Conservation (phyloP, 2,888 invertebrate species). For the Aporophyla lueneburgensis region DNA sequence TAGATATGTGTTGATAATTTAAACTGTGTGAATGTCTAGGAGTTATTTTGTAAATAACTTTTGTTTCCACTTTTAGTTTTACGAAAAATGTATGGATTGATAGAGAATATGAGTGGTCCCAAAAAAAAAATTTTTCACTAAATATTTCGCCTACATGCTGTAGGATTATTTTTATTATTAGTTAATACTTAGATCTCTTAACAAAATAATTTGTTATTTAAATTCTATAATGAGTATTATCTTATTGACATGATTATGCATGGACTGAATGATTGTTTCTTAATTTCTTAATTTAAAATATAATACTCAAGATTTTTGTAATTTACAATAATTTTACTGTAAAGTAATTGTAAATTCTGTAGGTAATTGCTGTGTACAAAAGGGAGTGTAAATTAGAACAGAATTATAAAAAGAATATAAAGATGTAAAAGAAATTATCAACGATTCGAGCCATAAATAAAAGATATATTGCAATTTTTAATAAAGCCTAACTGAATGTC, state of each 20-base stretch:
- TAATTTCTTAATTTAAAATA: conserved; percentile 56
- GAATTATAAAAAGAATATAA: conserved; percentile 62
- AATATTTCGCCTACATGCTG: conserved; percentile 17
- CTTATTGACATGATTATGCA: conserved; percentile 43
- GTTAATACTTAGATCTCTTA: conserved; percentile 59
- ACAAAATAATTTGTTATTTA: conserved; percentile 55
- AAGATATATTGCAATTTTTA: conserved; percentile 75
- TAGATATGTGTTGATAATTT: conserved; percentile 62
- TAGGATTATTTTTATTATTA: conserved; percentile 17
- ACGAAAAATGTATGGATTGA: conserved; percentile 9
- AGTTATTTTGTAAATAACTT: conserved; percentile 66
- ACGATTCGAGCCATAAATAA: conserved; percentile 87
- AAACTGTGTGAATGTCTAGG: conserved; percentile 46
- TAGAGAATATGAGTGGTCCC: conserved; percentile 2
- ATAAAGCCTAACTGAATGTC: conserved; percentile 89
- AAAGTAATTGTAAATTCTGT: conserved; percentile 68
- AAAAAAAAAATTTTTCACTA: background rate
- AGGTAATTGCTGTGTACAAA: conserved; percentile 73
- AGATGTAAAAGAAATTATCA: conserved; percentile 74
- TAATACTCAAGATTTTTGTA: conserved; percentile 66
- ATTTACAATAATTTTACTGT: conserved; percentile 65
- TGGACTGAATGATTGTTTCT: conserved; percentile 54
- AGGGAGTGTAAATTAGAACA: conserved; percentile 72
- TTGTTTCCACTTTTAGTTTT: conserved; percentile 25
- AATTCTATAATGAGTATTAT: conserved; percentile 37